Base-by-base conservation (phyloP, 2,888 invertebrate species). In the Lepetodrilus schrolli region DNA sequence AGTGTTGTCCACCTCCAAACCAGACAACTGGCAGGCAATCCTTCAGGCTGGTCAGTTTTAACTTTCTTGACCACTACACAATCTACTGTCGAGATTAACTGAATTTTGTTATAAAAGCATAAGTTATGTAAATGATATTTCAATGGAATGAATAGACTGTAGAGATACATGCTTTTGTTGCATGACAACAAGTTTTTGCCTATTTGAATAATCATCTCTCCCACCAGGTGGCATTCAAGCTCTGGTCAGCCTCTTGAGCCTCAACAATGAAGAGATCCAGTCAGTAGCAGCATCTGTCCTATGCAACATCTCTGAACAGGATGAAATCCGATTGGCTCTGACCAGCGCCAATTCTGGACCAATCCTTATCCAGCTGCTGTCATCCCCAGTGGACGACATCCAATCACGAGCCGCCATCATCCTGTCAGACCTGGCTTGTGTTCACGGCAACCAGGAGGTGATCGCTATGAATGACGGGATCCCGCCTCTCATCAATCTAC, bases 301-400 rank as follows among this genome's bases (percentile, higher is more conserved):
- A 17, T 89, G 90, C 75, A 90, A 90, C 83, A 90, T 90, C 43
- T 89, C 90, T 0, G 88, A 90, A 49, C 85, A 90, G 73, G 78
- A 82, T 3, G 81, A 83, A 13, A 86, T 90, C 13, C 81, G 87
- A 13, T 50, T 81, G 20, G 88, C 87, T 13, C 82, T 90, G 21
- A 87, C 89, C 1, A 66, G 78, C 10, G 84, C 86, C 34, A 81
- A 87, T 7, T 86, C 90, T 23, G 85, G 84, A 7, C 84, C 85
- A 4, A 86, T 87, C 69, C 84, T 90, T n/a, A 86, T 90, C 73
- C 77, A 82, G 51, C 84, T 90, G 30, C 82, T 90, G 21, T 73
- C 76, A 8, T 88, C 88, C 4, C 83, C 85, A 0, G 80, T 86
- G 4, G 89, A 89, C 71, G 90, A 90, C 73, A 88, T 90, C 49